Percentiles rank a stretch among this genome's conserved stretches.
phyloP scores from a whole-genome alignment of 2,797 vertebrate genomes.

The Xiphorhynchus erythropygius region DNA sequence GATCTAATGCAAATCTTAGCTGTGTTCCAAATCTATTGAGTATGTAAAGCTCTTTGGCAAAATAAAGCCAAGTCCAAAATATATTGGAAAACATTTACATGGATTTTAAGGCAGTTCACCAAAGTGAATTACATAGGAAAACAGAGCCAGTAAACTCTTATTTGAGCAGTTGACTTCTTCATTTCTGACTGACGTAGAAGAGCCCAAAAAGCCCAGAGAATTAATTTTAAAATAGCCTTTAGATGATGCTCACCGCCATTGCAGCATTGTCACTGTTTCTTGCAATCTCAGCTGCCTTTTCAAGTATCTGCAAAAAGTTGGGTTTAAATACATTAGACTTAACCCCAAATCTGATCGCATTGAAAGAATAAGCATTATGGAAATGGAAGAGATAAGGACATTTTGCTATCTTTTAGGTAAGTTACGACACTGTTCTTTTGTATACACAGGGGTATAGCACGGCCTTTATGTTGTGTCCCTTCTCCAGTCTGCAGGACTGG shows the following conservation, averaged over 20 bases:
- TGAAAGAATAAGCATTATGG: background rate
- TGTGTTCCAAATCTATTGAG: background rate
- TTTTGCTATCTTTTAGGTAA: background rate
- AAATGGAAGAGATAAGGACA: background rate
- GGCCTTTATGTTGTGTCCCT: background rate
- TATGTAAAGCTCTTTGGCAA: background rate
- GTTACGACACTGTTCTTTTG: background rate
- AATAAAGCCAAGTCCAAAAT: background rate
- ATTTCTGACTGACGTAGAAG: background rate
- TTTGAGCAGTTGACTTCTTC: background rate
- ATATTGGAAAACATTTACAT: background rate
- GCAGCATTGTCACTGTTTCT: slow-evolving; percentile 82
- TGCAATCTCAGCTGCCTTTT: slow-evolving; percentile 94
- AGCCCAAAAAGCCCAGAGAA: rapidly evolving
- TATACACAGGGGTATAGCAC: background rate
- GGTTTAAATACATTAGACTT: background rate
- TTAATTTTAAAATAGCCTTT: background rate
- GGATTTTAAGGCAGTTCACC: background rate
- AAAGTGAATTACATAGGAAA: background rate
- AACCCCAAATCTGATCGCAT: background rate
- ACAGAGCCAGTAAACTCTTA: background rate
- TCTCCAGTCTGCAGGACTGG: background rate
- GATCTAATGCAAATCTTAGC: background rate
- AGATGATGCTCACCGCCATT: slow-evolving; percentile 81
- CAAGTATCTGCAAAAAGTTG: slow-evolving; percentile 86